These are phyloP conservation scores for Mechanitis mazaeus DNA, from an alignment of 2,888 invertebrate species.

Conservation along the genomic window DNA sequence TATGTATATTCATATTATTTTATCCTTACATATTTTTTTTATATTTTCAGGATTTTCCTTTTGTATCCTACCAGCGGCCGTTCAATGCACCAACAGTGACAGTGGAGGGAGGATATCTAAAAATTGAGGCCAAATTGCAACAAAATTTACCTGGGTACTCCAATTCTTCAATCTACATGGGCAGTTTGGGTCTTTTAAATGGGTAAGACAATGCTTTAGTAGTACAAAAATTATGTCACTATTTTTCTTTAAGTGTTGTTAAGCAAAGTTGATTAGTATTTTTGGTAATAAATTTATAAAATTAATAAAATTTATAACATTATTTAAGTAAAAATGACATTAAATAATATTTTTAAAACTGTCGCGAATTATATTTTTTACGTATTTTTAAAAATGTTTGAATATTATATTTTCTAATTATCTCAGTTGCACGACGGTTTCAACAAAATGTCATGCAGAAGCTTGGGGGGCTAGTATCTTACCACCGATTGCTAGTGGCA, in stretches of 20 bases:
- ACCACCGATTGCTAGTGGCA: constrained; percentile 81
- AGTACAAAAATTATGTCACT: not conserved
- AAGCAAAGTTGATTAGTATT: not conserved
- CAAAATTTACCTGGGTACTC: constrained; percentile 43
- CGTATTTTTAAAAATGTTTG: not conserved
- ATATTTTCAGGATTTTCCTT: constrained; percentile 51
- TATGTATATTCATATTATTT: too few relatives aligned
- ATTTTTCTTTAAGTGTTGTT: not conserved
- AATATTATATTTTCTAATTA: not conserved
- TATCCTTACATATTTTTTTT: not conserved
- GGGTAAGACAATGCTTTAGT: constrained; percentile 40
- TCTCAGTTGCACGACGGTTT: constrained; percentile 53
- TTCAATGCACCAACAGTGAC: constrained; percentile 39
- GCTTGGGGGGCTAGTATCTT: constrained; percentile 67
- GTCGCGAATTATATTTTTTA: not conserved
- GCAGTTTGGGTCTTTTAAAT: constrained; percentile 45
- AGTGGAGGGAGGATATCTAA: constrained; percentile 41
- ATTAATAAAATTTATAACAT: too few relatives aligned
- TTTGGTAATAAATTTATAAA: too few relatives aligned
- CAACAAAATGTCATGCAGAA: constrained; percentile 25
- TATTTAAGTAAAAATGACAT: too few relatives aligned
- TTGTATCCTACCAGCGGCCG: constrained; percentile 55
- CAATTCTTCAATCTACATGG: constrained; percentile 44
- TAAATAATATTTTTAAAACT: not conserved
- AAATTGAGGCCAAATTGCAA: constrained; percentile 48